A percentile compares a stretch with the other conserved stretches of the same genome.
These are phyloP conservation scores for Tridacna crocea DNA, from an alignment of 2,888 invertebrate genomes.

Conservation along the genomic window DNA sequence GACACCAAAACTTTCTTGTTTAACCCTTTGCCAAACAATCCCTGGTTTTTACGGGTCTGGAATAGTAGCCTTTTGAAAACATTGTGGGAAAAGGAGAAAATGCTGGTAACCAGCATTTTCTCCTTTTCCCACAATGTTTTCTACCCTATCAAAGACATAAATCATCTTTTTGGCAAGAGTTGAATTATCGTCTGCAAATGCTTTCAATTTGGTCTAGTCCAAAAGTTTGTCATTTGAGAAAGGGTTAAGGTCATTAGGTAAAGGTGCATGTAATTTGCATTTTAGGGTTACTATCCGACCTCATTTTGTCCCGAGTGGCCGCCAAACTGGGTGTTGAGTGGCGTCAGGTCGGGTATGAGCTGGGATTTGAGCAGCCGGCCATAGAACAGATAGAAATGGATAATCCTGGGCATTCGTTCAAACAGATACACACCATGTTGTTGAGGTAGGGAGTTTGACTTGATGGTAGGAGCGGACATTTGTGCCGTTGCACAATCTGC, in stretches of 20 bases:
- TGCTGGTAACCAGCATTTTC: not conserved
- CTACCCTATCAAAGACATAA: not conserved
- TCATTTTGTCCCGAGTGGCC: slow-evolving; percentile 71
- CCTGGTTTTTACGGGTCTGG: no score
- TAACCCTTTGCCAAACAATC: no score
- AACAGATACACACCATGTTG: slow-evolving; percentile 12
- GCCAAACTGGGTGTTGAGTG: slow-evolving; percentile 83
- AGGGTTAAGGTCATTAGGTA: no score
- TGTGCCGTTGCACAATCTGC: no score
- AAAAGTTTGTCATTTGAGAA: no score
- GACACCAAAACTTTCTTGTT: no score
- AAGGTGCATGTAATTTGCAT: no score
- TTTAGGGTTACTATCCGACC: slow-evolving; percentile 71
- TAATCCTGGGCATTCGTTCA: slow-evolving; percentile 42
- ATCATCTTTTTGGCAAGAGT: not conserved
- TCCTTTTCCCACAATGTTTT: not conserved
- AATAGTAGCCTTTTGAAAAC: no score
- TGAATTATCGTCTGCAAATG: not conserved
- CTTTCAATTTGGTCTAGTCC: not conserved
- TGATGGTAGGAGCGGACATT: no score
- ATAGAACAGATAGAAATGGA: slow-evolving; percentile 84
- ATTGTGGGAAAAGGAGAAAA: not conserved
- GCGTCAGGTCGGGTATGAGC: slow-evolving; percentile 78
- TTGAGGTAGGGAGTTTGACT: not conserved
- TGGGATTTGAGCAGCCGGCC: slow-evolving; percentile 83